Percentiles rank a stretch among this genome's conserved stretches.
These are phyloP conservation scores for Chironomus riparius DNA, from an alignment of 2,888 invertebrate genomes.

Conservation along the genomic window DNA sequence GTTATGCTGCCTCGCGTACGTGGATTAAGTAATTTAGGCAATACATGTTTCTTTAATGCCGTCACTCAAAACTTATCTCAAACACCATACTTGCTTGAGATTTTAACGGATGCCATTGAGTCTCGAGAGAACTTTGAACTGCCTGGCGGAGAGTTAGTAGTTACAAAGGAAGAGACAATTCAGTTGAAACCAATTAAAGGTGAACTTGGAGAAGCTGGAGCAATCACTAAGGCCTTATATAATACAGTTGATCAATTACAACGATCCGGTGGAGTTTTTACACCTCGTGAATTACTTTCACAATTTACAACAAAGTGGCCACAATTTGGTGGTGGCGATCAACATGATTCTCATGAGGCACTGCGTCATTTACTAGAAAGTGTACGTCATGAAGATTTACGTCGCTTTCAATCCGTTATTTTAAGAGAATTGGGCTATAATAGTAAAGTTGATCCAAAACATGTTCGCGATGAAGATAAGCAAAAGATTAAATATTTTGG, in stretches of 20 bases:
- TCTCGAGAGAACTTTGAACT: constrained; percentile 61
- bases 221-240: constrained; percentile 56
- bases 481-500: constrained; percentile 75
- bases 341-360: constrained; percentile 95
- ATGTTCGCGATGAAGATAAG: constrained; percentile 64
- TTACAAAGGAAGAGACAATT: constrained; percentile 45
- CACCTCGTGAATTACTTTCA: constrained; percentile 54
- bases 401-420: constrained; percentile 76
- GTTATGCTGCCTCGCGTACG: constrained; percentile 50
- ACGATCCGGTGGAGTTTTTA: constrained; percentile 52
- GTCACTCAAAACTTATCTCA: constrained; percentile 88
- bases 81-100: constrained; percentile 66
- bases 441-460: constrained; percentile 64
- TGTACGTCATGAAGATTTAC: constrained; percentile 63
- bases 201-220: constrained; percentile 58
- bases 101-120: constrained; percentile 58
- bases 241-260: constrained; percentile 62
- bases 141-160: constrained; percentile 60
- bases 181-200: constrained; percentile 56
- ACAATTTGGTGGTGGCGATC: constrained; percentile 87
- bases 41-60: constrained; percentile 96
- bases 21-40: constrained; percentile 85
- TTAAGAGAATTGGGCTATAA: constrained; percentile 64
- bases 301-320: constrained; percentile 60
- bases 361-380: constrained; percentile 83